Conservation (phyloP, 2,113 vertebrate species). For the Solenodon paradoxus region DNA sequence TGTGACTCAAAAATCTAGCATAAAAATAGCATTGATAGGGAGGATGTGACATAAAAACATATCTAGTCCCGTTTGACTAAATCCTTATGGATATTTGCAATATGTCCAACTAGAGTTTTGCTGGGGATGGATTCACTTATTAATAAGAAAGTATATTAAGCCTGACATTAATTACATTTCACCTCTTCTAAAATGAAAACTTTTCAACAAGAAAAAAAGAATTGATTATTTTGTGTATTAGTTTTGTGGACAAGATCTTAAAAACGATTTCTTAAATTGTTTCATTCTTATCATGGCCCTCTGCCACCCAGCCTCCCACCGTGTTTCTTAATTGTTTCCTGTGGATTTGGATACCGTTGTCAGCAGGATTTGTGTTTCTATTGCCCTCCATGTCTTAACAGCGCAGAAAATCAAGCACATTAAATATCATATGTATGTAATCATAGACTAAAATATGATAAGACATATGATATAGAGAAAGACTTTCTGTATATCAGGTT, state of each 20-base stretch:
- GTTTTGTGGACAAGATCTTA: neutral
- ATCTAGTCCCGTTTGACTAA: slow-evolving; percentile 70
- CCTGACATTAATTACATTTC: neutral
- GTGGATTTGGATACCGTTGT: neutral
- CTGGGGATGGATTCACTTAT: neutral
- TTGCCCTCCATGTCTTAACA: neutral
- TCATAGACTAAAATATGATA: neutral
- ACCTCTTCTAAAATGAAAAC: neutral
- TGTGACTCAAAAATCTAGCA: slow-evolving; percentile 76
- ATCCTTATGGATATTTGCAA: neutral
- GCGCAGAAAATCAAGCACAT: neutral
- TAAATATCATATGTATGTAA: neutral
- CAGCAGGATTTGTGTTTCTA: neutral
- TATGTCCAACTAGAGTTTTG: neutral
- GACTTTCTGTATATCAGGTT: neutral
- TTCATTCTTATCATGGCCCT: neutral
- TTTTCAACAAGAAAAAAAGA: slow-evolving; percentile 12
- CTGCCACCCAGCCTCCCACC: too few relatives aligned
- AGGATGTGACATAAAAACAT: slow-evolving; percentile 67
- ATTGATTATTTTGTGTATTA: neutral
- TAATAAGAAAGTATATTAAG: slow-evolving; percentile 26
- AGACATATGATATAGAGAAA: rapidly evolving
- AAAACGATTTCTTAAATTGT: neutral
- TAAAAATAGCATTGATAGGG: slow-evolving; percentile 63
- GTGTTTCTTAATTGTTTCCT: too few relatives aligned